Conservation (phyloP, 2,113 vertebrate species). For the Calypte anna region DNA sequence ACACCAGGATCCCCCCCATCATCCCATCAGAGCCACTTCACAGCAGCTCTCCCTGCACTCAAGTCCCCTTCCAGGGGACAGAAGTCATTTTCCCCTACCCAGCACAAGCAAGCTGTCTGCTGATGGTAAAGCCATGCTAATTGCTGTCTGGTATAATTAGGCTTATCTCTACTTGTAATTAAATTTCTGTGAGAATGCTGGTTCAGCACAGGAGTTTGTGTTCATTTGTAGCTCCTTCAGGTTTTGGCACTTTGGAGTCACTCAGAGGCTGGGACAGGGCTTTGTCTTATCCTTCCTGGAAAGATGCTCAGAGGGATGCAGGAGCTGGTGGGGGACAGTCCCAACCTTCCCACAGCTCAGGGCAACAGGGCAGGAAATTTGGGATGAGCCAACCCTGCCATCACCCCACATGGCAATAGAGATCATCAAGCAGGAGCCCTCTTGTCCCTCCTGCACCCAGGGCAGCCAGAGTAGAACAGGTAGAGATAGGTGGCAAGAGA, state of each 20-base stretch:
- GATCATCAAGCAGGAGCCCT: not conserved
- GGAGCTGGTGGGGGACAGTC: accelerated
- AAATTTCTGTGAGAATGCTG: not conserved
- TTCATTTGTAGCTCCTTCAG: not conserved
- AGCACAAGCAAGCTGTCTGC: not conserved
- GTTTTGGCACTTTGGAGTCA: not conserved
- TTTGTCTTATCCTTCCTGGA: not conserved
- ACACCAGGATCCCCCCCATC: accelerated
- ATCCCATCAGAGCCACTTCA: not conserved
- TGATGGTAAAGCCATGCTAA: not conserved
- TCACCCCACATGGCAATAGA: accelerated
- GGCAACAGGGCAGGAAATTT: not conserved
- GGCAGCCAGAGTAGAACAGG: not conserved
- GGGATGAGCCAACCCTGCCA: not conserved
- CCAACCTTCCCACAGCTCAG: not conserved
- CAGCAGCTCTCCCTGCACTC: not conserved
- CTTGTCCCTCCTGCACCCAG: not conserved
- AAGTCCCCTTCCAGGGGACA: not conserved
- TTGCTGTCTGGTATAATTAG: not conserved
- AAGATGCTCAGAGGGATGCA: not conserved
- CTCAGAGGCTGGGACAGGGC: accelerated
- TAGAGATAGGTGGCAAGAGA: not conserved
- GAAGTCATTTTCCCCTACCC: not conserved
- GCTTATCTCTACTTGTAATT: not conserved
- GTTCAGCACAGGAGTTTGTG: not conserved